Evolutionary conservation across 2,797 vertebrate genomes (phyloP), one percentile per base, ranked within the genome.

Genomic region (Alcedo atthis): DNA sequence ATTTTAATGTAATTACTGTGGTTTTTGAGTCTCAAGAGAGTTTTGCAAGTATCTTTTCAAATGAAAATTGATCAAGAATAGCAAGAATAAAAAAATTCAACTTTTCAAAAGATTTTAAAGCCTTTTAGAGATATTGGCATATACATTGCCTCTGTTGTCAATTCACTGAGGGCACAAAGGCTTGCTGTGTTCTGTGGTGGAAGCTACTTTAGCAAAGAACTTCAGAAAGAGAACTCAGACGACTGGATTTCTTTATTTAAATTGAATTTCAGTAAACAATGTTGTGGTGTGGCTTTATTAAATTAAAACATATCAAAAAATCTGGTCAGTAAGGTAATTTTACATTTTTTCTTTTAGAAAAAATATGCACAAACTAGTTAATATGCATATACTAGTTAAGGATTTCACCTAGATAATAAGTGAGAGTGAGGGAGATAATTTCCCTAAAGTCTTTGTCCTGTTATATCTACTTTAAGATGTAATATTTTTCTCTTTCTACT

Each of bases 21-120:
- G 8, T 2, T 26, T 90, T 94, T 82, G 59, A 67, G n/a, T 76
- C 73, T 94, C 58, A 37, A 57, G 64, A 89, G 75, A 68, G 28
- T 51, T 63, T 84, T 85, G 46, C 24, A 94, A 89, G 62, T 87
- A 92, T 48, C 17, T 94, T 95, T 95, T 95, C 45, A 85, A 93
- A 92, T 68, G 42, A 79, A 78, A 95, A 91, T 64, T 92, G 57
- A 58, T 81, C 51, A 82, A 67, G 57, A 21, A 42, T 63, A 84
- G 69, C 48, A 93, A 75, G 22, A 92, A 84, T 84, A 71, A 91
- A 91, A 91, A 94, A 37, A 24, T 76, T 74, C 28, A 58, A 55
- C 17, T 46, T 28, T 64, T 37, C 58, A 61, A 64, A 91, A 69
- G 7, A 48, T 66, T 82, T 81, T 51, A 14, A 77, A 55, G 28